Base-by-base conservation (phyloP, 2,797 vertebrate genomes). In the Macrochelys suwanniensis region DNA sequence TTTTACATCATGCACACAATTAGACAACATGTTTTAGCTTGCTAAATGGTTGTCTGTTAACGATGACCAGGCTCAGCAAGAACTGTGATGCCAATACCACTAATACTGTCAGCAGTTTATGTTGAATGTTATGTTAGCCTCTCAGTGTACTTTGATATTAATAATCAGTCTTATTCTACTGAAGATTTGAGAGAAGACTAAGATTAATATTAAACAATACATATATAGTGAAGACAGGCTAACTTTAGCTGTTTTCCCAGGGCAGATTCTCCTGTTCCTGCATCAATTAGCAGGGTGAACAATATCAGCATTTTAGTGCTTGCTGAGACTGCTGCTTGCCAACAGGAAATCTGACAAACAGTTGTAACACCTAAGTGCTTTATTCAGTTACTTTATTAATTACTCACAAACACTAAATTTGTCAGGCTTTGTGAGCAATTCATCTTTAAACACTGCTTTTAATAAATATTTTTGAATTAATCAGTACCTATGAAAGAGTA, bases 261-360 rank as follows among this genome's bases (percentile, higher is more conserved):
- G 12, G 76, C 16, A 68, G 45, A 51, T 50, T 57, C 33, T 74
- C 13, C 42, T 0, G 0, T 13, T 53, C 17, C 82, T 84, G 37
- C 25, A 81, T 33, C 2, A 0, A 31, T 21, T 47, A 88, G 7
- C 10, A 78, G 1, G 0, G 42, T 0, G 1, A 6, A 83, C 59
- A 21, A 7, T 1, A 12, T 42, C 3, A 47, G 47, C n/a, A 45
- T 28, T 79, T 76, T 57, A 74, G 49, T 26, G 61, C 28, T 76
- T 56, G 78, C 3, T 26, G 12, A 92, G 28, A 12, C 45, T 47
- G 42, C 37, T 45, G 37, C 12, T 47, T 47, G 12, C 23, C 42
- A 76, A 4, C 25, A 47, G 71, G 12, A 76, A 26, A 84, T 31
- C 59, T 93, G 68, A 57, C 53, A 88, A 91, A 1, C 33, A 91